These are phyloP conservation scores for Noturus placidus DNA, from an alignment of 2,113 vertebrate genomes.

Conservation along the genomic window DNA sequence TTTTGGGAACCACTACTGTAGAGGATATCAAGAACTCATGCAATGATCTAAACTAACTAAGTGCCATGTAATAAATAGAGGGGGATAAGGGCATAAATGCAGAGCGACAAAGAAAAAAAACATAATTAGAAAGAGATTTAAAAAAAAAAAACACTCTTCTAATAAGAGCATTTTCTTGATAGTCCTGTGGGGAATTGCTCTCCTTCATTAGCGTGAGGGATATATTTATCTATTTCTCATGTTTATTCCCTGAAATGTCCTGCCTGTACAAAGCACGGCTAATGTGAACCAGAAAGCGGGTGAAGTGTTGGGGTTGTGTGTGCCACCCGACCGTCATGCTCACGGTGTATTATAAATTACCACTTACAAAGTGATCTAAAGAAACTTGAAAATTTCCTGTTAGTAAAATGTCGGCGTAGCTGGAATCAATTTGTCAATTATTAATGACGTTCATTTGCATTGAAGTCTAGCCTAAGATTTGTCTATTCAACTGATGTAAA, in stretches of 20 bases:
- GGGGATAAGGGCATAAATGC: conserved; percentile 14
- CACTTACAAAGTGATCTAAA: conserved; percentile 1
- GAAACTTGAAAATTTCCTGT: neutral
- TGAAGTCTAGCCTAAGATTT: conserved; percentile 4
- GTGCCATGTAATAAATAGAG: conserved; percentile 14
- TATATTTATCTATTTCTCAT: conserved; percentile 54
- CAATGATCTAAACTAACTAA: conserved; percentile 45
- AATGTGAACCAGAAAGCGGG: conserved; percentile 42
- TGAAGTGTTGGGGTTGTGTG: neutral
- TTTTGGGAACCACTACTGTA: neutral
- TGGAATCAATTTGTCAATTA: conserved; percentile 7
- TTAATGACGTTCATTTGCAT: neutral
- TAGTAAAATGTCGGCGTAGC: neutral
- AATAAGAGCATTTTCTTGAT: conserved; percentile 53
- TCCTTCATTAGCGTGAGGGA: conserved; percentile 52
- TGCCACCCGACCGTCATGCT: neutral
- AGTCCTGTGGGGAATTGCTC: conserved; percentile 47
- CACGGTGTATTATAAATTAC: neutral
- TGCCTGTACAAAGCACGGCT: conserved; percentile 32
- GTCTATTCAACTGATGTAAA: neutral
- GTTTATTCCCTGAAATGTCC: conserved; percentile 44
- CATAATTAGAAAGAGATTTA: conserved; percentile 50
- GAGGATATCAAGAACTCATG: conserved; percentile 51
- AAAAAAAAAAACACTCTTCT: conserved; percentile 50
- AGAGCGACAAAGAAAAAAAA: conserved; percentile 26